Percentiles rank a stretch among this genome's conserved stretches.
phyloP scores from a whole-genome alignment of 1,140 invertebrate species.

The Phocides pigmalion region DNA sequence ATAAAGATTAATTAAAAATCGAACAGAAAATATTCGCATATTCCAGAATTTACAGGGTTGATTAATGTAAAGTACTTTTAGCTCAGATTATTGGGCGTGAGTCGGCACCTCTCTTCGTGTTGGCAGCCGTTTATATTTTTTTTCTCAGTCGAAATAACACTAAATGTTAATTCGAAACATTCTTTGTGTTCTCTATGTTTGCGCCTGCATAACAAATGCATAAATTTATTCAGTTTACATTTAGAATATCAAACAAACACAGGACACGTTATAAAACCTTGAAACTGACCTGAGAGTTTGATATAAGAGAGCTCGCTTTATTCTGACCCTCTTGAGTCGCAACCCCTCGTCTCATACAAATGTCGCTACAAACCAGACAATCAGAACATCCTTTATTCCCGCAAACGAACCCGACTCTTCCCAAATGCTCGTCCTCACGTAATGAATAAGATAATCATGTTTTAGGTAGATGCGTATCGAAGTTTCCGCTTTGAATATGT shows the following conservation, averaged over 20 bases:
- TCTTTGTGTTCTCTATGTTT: slow-evolving; percentile 21
- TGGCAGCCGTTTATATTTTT: slow-evolving; percentile 6
- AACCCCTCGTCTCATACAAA: slow-evolving; percentile 49
- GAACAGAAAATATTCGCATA: no score
- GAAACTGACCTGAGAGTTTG: slow-evolving; percentile 61
- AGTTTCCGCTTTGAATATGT: slow-evolving; percentile 24
- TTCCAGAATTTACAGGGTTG: neutral
- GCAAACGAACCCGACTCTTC: slow-evolving; percentile 40
- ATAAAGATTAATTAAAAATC: neutral
- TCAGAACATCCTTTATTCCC: slow-evolving; percentile 55
- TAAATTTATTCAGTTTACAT: slow-evolving; percentile 24
- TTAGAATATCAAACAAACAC: slow-evolving; percentile 12
- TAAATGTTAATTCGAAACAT: slow-evolving; percentile 15
- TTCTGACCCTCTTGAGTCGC: slow-evolving; percentile 59
- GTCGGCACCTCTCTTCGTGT: neutral
- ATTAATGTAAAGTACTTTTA: neutral
- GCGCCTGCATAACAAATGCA: slow-evolving; percentile 21
- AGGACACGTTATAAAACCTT: slow-evolving; percentile 46
- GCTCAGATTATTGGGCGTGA: neutral
- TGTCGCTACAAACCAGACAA: slow-evolving; percentile 51
- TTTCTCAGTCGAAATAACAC: slow-evolving; percentile 7
- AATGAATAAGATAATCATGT: slow-evolving; percentile 48
- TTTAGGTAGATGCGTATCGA: slow-evolving; percentile 53
- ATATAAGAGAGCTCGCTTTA: slow-evolving; percentile 50
- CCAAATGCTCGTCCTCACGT: slow-evolving; percentile 44